phyloP scores from a whole-genome alignment of 64 coral and sea anemone genomes.

The Montipora capricornis region DNA sequence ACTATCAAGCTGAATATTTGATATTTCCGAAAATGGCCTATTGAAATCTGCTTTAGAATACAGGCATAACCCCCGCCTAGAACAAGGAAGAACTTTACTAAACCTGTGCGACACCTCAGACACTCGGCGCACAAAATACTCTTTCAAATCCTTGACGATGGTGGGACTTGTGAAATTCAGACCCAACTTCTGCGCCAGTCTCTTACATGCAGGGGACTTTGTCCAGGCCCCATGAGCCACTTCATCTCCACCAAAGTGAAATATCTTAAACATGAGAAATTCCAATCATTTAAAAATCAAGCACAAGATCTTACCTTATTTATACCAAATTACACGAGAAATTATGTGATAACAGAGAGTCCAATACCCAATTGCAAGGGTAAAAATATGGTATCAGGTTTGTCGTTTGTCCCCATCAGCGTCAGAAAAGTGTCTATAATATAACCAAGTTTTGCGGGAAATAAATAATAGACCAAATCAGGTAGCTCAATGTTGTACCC shows the following conservation, averaged over 20 bases:
- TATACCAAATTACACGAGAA: no score
- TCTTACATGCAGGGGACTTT: slow-evolving; percentile 83
- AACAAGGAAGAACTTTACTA: not conserved
- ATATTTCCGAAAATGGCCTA: no score
- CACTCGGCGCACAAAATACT: slow-evolving; percentile 87
- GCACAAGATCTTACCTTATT: no score
- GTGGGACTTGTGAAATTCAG: slow-evolving; percentile 86
- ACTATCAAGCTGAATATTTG: no score
- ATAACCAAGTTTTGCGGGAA: no score
- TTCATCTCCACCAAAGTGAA: slow-evolving; percentile 92
- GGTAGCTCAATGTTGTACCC: no score
- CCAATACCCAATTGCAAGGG: no score
- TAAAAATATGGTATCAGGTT: no score
- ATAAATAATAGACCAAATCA: no score
- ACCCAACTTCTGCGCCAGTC: slow-evolving; percentile 75
- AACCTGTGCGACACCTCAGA: slow-evolving; percentile 67
- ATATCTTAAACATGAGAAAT: slow-evolving; percentile 12
- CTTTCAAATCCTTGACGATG: slow-evolving; percentile 92
- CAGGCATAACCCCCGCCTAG: not conserved
- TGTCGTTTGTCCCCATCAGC: no score
- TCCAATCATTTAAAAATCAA: not conserved
- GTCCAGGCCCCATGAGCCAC: slow-evolving; percentile 95
- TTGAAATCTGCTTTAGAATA: not conserved
- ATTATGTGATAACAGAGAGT: no score
- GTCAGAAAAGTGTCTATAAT: no score